These are phyloP conservation scores for Caranx melampygus DNA, from an alignment of 2,113 vertebrate species.

Conservation along the genomic window DNA sequence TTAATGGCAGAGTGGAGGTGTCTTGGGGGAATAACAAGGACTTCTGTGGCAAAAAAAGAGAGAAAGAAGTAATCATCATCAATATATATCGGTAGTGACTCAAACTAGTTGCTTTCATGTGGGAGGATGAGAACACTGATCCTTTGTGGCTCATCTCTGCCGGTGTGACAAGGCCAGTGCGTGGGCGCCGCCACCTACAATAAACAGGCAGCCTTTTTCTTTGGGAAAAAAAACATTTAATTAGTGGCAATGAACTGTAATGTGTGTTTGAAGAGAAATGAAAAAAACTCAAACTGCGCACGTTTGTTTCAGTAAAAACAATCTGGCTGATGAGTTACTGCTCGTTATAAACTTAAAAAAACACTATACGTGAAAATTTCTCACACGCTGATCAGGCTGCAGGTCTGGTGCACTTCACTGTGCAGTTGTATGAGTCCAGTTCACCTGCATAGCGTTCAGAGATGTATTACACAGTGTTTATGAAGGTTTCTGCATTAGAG, in stretches of 20 bases:
- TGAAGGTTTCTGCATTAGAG: background rate
- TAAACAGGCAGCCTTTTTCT: constrained; percentile 42
- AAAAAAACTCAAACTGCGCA: background rate
- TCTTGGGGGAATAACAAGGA: constrained; percentile 21
- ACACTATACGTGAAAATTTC: background rate
- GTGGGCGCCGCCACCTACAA: constrained; percentile 65
- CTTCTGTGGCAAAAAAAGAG: constrained; percentile 14
- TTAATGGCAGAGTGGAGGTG: constrained; percentile 10
- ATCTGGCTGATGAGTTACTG: background rate
- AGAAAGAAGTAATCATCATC: background rate
- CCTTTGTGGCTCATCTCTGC: constrained; percentile 56
- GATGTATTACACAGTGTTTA: background rate
- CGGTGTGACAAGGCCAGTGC: constrained; percentile 57
- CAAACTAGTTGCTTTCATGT: constrained; percentile 45
- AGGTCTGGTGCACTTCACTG: background rate
- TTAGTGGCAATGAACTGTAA: constrained; percentile 17
- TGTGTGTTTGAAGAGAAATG: constrained; percentile 3
- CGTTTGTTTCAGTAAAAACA: background rate
- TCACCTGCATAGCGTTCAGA: background rate
- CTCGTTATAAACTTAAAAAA: background rate
- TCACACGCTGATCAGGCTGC: background rate
- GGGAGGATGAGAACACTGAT: constrained; percentile 52
- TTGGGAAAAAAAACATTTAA: constrained; percentile 47
- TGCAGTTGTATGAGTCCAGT: background rate
- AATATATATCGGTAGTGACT: constrained; percentile 31